Evolutionary conservation across 2,797 vertebrate species (phyloP).

Genomic region (Valencia hispanica): DNA sequence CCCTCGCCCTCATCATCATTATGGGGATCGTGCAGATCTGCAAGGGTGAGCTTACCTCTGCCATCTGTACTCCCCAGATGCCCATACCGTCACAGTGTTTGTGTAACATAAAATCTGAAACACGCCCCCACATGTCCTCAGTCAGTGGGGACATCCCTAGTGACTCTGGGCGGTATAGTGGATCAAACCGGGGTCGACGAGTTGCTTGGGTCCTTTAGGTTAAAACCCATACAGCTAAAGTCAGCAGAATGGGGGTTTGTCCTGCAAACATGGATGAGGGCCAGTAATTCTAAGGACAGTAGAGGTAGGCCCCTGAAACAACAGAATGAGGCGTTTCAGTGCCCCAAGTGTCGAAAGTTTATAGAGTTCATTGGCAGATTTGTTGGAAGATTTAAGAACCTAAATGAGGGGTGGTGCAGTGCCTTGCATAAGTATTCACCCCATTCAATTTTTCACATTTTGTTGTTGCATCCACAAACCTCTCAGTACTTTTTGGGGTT

Average conservation of each 20-base stretch:
- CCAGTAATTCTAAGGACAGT: constrained; percentile 63
- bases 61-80: constrained; percentile 9
- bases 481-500: background rate
- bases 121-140: background rate
- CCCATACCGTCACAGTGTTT: background rate
- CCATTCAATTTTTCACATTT: background rate
- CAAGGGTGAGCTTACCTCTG: constrained; percentile 81
- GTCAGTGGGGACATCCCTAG: constrained; percentile 43
- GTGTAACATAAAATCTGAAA: constrained; percentile 6
- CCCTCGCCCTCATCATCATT: constrained; percentile 90
- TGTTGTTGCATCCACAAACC: background rate
- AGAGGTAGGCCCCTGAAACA: constrained; percentile 39
- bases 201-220: constrained; percentile 54
- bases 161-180: background rate
- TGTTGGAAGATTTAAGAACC: constrained; percentile 15
- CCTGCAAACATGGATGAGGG: constrained; percentile 61
- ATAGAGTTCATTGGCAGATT: constrained; percentile 25
- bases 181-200: constrained; percentile 47
- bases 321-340: constrained; percentile 31
- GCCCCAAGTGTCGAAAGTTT: constrained; percentile 24
- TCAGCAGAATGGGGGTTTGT: constrained; percentile 54
- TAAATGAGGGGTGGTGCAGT: background rate
- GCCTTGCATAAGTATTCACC: background rate
- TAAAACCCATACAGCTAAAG: constrained; percentile 65
- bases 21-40: constrained; percentile 95